Conservation (phyloP, 2,113 vertebrate species). For the Pionites leucogaster region DNA sequence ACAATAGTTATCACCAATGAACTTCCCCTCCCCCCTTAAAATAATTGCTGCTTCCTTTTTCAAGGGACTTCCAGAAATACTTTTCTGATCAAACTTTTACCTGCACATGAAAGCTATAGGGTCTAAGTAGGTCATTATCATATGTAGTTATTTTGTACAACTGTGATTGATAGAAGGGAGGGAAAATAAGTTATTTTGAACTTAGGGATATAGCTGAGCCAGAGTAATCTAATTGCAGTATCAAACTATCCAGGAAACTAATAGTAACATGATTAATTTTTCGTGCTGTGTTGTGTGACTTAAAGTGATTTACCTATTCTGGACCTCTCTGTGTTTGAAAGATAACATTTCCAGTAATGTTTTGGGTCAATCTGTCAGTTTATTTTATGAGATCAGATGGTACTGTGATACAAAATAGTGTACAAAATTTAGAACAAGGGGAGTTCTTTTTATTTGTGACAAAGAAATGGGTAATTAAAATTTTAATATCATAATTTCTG, state of each 20-base stretch:
- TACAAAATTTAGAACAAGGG: not conserved
- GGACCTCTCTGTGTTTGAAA: not conserved
- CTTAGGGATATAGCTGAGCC: not conserved
- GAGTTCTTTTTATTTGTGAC: not conserved
- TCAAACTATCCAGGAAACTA: not conserved
- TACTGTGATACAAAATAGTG: not conserved
- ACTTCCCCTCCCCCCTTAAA: rapidly evolving
- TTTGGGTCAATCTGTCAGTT: not conserved
- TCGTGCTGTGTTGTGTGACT: not conserved
- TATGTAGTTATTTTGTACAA: not conserved
- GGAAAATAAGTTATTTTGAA: not conserved
- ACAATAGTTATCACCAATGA: not conserved
- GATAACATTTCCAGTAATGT: not conserved
- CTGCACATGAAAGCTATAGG: not conserved
- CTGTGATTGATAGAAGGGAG: not conserved
- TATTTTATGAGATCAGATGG: not conserved
- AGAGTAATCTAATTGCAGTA: not conserved
- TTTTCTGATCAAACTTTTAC: not conserved
- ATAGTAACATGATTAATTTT: not conserved
- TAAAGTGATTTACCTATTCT: not conserved
- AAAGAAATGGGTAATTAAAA: not conserved
- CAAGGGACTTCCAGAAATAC: not conserved
- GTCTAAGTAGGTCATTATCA: not conserved
- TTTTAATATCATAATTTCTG: not conserved
- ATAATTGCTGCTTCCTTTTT: not conserved